Evolutionary conservation across 2,113 vertebrate species (phyloP).

Genomic region (Nestor notabilis): DNA sequence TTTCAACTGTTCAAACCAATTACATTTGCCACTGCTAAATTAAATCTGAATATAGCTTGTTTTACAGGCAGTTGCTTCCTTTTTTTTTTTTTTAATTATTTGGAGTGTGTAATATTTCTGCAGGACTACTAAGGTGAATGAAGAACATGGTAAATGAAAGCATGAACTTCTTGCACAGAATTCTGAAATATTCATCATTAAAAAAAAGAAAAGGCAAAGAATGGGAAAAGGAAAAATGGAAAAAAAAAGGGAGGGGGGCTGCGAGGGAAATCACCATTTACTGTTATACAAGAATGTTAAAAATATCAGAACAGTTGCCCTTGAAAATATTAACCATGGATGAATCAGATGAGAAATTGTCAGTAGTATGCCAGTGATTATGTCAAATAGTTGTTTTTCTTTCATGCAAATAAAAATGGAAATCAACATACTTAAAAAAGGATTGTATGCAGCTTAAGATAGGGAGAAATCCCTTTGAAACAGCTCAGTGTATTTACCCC

Average conservation of each 20-base stretch:
- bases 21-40: not conserved
- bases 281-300: not conserved
- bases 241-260: not conserved
- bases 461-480: constrained; percentile 21
- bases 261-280: not conserved
- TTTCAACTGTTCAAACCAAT: constrained; percentile 35
- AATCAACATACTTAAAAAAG: constrained; percentile 27
- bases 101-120: not conserved
- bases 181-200: not conserved
- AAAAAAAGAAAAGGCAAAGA: not conserved
- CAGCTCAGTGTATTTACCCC: not conserved
- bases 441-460: constrained; percentile 10
- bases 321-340: not conserved
- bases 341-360: constrained; percentile 19
- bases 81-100: not conserved
- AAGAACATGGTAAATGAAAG: not conserved
- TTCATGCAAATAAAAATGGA: constrained; percentile 45
- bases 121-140: not conserved
- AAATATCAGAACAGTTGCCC: not conserved
- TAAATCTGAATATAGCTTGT: constrained; percentile 19
- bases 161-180: not conserved
- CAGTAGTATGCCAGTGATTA: constrained; percentile 18
- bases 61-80: not conserved
- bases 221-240: not conserved
- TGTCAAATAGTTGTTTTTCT: constrained; percentile 47